phyloP scores from a whole-genome alignment of 2,113 vertebrate species.

The Cervus canadensis region DNA sequence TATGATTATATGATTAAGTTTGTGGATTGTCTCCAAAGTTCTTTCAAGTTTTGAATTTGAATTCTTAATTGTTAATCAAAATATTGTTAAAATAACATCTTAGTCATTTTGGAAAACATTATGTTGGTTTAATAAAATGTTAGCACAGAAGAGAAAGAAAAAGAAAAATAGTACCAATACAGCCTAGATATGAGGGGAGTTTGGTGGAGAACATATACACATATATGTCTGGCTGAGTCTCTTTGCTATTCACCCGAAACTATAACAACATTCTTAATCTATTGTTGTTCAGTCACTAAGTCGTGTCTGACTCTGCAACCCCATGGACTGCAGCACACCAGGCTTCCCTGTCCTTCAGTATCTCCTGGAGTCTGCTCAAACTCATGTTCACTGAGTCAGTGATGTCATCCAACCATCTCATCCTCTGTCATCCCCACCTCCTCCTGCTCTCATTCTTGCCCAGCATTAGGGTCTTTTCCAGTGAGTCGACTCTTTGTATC shows the following conservation, averaged over 20 bases:
- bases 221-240: neutral
- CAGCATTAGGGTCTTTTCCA: neutral
- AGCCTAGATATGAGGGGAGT: neutral
- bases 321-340: neutral
- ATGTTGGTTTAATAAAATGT: neutral
- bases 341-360: neutral
- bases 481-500: neutral
- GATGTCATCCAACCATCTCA: neutral
- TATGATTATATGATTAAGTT: neutral
- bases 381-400: neutral
- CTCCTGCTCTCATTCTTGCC: neutral
- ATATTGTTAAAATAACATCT: neutral
- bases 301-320: neutral
- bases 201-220: neutral
- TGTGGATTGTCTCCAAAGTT: slow-evolving; percentile 15
- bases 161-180: neutral
- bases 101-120: slow-evolving; percentile 42
- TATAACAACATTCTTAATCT: neutral
- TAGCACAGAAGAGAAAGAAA: too few relatives aligned
- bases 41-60: slow-evolving; percentile 3
- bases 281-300: neutral
- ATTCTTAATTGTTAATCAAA: neutral
- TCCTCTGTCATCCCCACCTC: neutral
- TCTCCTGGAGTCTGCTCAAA: neutral
- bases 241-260: neutral